phyloP scores from a whole-genome alignment of 2,888 invertebrate genomes.

The Yponomeuta cagnagella region DNA sequence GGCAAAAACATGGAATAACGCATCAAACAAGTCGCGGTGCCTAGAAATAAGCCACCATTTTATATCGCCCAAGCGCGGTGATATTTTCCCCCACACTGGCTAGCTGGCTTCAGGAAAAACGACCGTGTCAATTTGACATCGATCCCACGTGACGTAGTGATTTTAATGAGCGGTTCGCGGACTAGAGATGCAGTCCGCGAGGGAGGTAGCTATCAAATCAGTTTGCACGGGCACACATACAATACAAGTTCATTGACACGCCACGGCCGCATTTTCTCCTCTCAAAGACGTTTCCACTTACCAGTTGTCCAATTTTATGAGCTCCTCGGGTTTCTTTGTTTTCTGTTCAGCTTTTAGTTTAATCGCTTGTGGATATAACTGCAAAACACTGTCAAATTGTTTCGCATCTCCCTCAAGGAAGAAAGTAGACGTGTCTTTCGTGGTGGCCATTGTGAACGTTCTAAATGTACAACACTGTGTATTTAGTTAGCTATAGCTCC shows the following conservation, averaged over 20 bases:
- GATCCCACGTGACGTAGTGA: constrained; percentile 84
- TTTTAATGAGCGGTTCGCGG: constrained; percentile 81
- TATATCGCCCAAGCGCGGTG: constrained; percentile 73
- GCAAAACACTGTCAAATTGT: constrained; percentile 91
- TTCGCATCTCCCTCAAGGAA: constrained; percentile 91
- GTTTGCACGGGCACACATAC: constrained; percentile 77
- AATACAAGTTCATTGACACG: constrained; percentile 78
- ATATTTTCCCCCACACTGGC: constrained; percentile 70
- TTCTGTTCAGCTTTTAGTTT: constrained; percentile 93
- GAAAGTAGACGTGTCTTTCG: constrained; percentile 94
- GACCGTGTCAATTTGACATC: constrained; percentile 79
- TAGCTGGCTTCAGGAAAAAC: constrained; percentile 64
- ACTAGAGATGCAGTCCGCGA: constrained; percentile 78
- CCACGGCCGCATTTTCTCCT: constrained; percentile 77
- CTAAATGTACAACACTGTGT: constrained; percentile 76
- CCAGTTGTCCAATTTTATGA: constrained; percentile 96
- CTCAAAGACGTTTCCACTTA: constrained; percentile 79
- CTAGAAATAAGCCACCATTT: constrained; percentile 73
- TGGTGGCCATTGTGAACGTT: constrained; percentile 86
- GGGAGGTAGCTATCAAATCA: constrained; percentile 79
- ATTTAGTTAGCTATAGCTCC: constrained; percentile 75
- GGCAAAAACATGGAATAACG: constrained; percentile 43
- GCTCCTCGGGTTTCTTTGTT: constrained; percentile 94
- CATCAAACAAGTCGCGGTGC: constrained; percentile 57
- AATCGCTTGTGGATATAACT: constrained; percentile 93